Conservation (phyloP, 2,113 vertebrate species). For the Apteryx owenii region DNA sequence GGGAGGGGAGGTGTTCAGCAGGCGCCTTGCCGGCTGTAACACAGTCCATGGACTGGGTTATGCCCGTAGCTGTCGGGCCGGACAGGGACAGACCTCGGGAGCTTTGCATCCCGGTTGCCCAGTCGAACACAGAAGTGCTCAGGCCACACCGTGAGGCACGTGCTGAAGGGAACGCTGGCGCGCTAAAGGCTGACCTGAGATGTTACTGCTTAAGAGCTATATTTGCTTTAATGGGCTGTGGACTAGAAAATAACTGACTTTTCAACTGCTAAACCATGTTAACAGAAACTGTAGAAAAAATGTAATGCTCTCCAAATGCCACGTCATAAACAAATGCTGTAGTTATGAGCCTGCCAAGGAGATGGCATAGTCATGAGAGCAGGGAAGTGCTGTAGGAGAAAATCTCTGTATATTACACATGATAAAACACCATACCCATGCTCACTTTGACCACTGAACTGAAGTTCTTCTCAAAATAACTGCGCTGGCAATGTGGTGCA, state of each 20-base stretch:
- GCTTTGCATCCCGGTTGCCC: background rate
- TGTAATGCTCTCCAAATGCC: fast-evolving
- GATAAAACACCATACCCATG: background rate
- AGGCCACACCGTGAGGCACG: background rate
- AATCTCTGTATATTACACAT: background rate
- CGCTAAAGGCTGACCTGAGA: background rate
- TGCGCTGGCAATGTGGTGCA: background rate
- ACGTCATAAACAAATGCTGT: background rate
- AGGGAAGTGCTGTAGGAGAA: background rate
- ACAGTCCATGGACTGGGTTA: background rate
- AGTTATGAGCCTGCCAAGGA: background rate
- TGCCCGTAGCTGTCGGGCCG: background rate
- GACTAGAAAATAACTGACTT: background rate
- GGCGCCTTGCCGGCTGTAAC: background rate
- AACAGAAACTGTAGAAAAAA: background rate
- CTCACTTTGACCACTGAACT: background rate
- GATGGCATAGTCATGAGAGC: background rate
- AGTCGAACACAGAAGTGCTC: background rate
- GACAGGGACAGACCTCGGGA: background rate
- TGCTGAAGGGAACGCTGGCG: background rate
- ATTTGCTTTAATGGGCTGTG: background rate
- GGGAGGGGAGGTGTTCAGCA: background rate
- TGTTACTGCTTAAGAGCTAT: background rate
- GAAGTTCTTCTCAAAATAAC: background rate
- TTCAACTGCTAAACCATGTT: background rate